Base-by-base conservation (phyloP, 1,140 invertebrate species). In the Psix sp. region DNA sequence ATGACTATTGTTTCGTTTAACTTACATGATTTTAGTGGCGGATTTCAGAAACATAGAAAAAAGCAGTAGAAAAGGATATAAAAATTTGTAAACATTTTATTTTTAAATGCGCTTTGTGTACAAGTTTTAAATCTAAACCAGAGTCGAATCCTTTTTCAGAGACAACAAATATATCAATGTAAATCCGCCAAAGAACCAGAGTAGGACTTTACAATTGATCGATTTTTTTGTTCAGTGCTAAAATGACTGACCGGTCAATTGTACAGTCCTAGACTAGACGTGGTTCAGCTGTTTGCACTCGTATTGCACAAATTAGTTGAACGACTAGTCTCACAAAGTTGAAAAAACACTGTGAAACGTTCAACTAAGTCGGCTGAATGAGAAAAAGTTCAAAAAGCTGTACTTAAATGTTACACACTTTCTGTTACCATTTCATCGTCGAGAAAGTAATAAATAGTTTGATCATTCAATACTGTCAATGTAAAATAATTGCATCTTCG, bases 381-480 rank as follows among this genome's bases (percentile, higher is more conserved):
- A n/a, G n/a, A n/a, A n/a, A n/a, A 40, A 20, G 18, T 39, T 49
- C 48, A 9, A 56, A 39, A 66, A 66, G 43, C 39, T n/a, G 13
- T 56, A 16, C 18, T 18, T 38, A 24, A 10, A 57, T 9, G 11
- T 35, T 51, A n/a, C n/a, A 43, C n/a, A 36, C 43, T 66, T 51
- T 11, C 48, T 38, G 31, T 54, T 36, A 24, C 5, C 17, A 6
- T 56, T 49, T 63, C 5, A 31, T 57, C 40, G 35, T 38, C 39
- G 39, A 65, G 35, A 65, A 43, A 65, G 68, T 52, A 65, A 73
- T 66, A 73, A 66, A 73, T 73, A 73, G 54, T 73, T 66, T 66
- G 60, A 73, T 73, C 70, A 56, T 66, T 66, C 45, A 73, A 73
- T 73, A 66, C 70, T 73, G 60, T 60, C 20, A 66, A 73, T 73